Evolutionary conservation across 2,113 vertebrate genomes (phyloP).

Genomic region (Mungos mungo): DNA sequence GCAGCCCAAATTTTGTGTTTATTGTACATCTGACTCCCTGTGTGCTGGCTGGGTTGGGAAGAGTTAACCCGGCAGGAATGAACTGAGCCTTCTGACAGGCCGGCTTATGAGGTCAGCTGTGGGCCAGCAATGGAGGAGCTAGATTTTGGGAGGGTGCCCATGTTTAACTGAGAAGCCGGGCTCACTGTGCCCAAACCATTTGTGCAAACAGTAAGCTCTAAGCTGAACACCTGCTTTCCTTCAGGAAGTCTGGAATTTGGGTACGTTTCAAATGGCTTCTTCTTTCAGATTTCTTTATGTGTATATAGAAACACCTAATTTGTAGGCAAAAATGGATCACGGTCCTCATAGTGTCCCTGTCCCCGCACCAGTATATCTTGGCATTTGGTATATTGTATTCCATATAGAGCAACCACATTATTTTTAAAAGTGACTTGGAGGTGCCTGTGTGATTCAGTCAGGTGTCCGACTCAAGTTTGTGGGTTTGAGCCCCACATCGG

Average conservation of each 20-base stretch:
- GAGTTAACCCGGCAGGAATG: background rate
- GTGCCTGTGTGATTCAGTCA: no score
- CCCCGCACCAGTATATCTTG: background rate
- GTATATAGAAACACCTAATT: background rate
- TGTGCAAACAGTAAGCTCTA: background rate
- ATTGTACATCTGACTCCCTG: background rate
- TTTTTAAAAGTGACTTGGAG: background rate
- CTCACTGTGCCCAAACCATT: background rate
- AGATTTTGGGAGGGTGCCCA: background rate
- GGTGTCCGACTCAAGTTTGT: no score
- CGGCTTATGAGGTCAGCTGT: background rate
- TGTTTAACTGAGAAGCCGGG: background rate
- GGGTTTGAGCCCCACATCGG: no score
- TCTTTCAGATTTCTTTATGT: background rate
- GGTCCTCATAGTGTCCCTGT: background rate
- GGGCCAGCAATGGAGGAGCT: background rate
- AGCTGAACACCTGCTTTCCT: background rate
- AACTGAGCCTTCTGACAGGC: background rate
- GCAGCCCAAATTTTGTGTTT: background rate
- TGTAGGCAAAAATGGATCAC: background rate
- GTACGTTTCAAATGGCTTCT: background rate
- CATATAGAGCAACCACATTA: background rate
- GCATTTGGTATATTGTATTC: background rate
- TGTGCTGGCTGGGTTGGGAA: background rate
- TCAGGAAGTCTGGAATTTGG: no score